Evolutionary conservation across 2,113 vertebrate genomes (phyloP), one percentile per base, ranked within the genome.

Genomic region (Oxyura jamaicensis): DNA sequence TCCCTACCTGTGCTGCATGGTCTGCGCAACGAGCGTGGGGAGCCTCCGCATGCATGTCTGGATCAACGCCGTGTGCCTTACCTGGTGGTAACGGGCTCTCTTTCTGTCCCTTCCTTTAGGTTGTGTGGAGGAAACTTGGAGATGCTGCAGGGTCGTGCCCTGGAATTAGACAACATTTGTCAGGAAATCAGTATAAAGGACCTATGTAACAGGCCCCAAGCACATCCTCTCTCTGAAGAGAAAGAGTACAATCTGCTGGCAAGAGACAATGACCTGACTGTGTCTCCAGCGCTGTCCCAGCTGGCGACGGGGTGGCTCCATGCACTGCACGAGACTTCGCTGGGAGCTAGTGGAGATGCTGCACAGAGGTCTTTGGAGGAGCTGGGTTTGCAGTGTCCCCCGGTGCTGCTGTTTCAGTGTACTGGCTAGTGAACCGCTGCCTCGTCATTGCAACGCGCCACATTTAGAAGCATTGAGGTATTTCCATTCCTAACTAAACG

Each of bases 141-240:
- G 98, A 98, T 98, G 98, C 98, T 98, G 98, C 98, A 97, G 98
- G 98, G 96, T 98, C 98, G 59, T 98, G 98, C 98, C 98, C 98
- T 98, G 98, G 98, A 97, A 98, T 98, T 98, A 98, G 98, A 92
- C 98, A 98, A 66, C 98, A 98, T 96, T 94, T 98, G 91, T 97
- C 98, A 91, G 98, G 98, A 95, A 98, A 97, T 91, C 98, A 98
- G 90, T 98, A 98, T 62, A 98, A 98, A 96, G 98, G 98, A 88
- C 98, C 98, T 6, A 98, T 98, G 98, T 98, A 80, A 95, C 72
- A 78, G 91, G 79, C 81, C 65, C 73, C 39, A 88, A 96, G 81
- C 78, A 72, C 72, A 17, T 36, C 77, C 71, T 29, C 71, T 86
- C 67, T 86, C 86, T 44, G 82, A 92, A 91, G 72, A 88, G 59